phyloP scores from a whole-genome alignment of 2,888 invertebrate species.

The Cacoxenus indagator region DNA sequence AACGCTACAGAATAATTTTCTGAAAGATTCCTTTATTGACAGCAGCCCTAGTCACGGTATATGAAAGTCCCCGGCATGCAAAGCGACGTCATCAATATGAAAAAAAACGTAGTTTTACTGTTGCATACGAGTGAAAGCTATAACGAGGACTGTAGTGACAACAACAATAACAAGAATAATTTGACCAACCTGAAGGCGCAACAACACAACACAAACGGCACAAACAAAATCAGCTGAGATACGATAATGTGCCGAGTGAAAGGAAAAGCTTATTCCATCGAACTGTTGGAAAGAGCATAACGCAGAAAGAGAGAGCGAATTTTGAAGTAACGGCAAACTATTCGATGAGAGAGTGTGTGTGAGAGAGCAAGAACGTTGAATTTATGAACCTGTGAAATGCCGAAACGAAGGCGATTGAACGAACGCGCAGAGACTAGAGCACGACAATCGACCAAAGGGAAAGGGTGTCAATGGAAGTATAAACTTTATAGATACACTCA shows the following conservation, averaged over 20 bases:
- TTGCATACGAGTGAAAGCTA: not conserved
- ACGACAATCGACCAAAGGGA: constrained; percentile 34
- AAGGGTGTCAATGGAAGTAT: constrained; percentile 61
- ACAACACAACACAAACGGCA: constrained; percentile 6
- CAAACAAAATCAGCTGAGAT: constrained; percentile 24
- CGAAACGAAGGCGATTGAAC: constrained; percentile 15
- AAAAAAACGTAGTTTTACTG: not conserved
- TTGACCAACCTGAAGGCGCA: constrained; percentile 20
- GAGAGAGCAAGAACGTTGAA: constrained; percentile 7
- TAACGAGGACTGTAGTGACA: not conserved
- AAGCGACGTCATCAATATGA: constrained; percentile 2
- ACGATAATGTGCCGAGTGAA: not conserved
- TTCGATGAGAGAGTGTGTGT: constrained; percentile 16
- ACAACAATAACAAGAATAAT: constrained; percentile 15
- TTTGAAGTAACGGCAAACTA: not conserved
- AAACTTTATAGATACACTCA: constrained; percentile 50
- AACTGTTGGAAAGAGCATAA: constrained; percentile 33
- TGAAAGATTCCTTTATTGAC: not conserved
- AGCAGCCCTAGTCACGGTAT: not conserved
- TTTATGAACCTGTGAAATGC: not conserved
- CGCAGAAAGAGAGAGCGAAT: not conserved
- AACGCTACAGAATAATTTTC: too few species aligned
- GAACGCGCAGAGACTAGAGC: not conserved
- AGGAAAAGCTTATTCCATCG: constrained; percentile 36
- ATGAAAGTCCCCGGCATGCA: not conserved